Evolutionary conservation across 2,113 vertebrate species (phyloP).

Genomic region (Hippocampus mohnikei): DNA sequence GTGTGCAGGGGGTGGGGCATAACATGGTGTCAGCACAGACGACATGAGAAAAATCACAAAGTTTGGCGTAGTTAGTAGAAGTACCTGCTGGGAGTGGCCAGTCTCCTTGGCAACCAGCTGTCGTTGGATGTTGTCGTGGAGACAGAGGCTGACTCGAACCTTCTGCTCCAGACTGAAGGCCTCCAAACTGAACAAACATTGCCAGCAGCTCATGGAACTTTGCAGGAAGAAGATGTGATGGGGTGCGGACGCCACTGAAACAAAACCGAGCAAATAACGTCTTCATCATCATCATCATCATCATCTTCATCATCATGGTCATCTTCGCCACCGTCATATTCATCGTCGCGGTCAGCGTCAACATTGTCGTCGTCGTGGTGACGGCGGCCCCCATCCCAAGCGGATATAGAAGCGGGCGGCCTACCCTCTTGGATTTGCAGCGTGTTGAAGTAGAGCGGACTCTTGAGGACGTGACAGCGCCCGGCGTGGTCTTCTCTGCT

Average conservation of each 20-base stretch:
- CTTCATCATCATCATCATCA: background rate
- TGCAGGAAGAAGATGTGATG: constrained; percentile 83
- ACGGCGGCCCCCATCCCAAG: too few species aligned
- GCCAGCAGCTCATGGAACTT: constrained; percentile 67
- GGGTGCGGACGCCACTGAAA: constrained; percentile 75
- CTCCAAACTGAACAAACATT: constrained; percentile 85
- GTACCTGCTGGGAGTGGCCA: constrained; percentile 34
- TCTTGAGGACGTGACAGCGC: constrained; percentile 84
- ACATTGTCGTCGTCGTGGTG: too few species aligned
- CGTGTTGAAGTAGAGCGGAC: constrained; percentile 84
- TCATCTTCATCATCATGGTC: background rate
- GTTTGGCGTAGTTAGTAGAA: background rate
- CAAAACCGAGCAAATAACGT: background rate
- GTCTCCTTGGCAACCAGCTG: constrained; percentile 62
- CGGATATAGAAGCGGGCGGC: background rate
- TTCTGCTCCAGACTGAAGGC: constrained; percentile 88
- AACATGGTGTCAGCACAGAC: background rate
- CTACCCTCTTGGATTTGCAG: constrained; percentile 80
- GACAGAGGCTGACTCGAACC: constrained; percentile 84
- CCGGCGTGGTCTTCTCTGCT: constrained; percentile 85
- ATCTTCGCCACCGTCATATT: background rate
- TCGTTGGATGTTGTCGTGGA: constrained; percentile 83
- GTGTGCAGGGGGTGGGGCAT: background rate
- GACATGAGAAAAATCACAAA: background rate
- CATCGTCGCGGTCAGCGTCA: too few species aligned